Evolutionary conservation across 2,888 invertebrate species (phyloP).

Genomic region (Opisthograptis luteolata): DNA sequence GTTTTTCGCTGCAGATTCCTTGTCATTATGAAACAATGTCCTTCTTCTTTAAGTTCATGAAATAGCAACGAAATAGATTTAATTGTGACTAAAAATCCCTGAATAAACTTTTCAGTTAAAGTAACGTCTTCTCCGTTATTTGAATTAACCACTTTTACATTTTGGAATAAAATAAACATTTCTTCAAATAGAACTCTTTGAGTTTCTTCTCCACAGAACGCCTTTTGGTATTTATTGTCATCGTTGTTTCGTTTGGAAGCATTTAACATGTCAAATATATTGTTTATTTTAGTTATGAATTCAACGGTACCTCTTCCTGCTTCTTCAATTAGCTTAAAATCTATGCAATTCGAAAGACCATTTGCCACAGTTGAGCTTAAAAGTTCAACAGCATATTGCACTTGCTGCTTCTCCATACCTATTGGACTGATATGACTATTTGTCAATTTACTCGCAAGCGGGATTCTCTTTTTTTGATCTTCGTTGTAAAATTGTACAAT

Average conservation of each 20-base stretch:
- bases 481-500: constrained; percentile 31
- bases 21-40: constrained; percentile 18
- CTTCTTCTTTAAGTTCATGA: constrained; percentile 33
- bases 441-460: constrained; percentile 35
- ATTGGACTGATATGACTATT: constrained; percentile 28
- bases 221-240: neutral
- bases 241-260: neutral
- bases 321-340: constrained; percentile 28
- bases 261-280: constrained; percentile 23
- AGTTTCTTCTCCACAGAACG: constrained; percentile 1
- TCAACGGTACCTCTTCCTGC: constrained; percentile 32
- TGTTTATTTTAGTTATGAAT: constrained; percentile 33
- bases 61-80: constrained; percentile 32
- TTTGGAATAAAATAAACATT: constrained; percentile 7
- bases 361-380: constrained; percentile 39
- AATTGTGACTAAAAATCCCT: constrained; percentile 32
- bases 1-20: neutral
- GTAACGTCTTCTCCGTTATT: constrained; percentile 6
- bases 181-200: neutral
- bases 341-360: constrained; percentile 32
- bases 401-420: constrained; percentile 17
- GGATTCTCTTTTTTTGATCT: constrained; percentile 26
- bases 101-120: neutral
- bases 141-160: constrained; percentile 4
- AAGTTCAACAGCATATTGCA: constrained; percentile 23